phyloP scores from a whole-genome alignment of 1,140 invertebrate genomes.

The Drosophila setifemur region DNA sequence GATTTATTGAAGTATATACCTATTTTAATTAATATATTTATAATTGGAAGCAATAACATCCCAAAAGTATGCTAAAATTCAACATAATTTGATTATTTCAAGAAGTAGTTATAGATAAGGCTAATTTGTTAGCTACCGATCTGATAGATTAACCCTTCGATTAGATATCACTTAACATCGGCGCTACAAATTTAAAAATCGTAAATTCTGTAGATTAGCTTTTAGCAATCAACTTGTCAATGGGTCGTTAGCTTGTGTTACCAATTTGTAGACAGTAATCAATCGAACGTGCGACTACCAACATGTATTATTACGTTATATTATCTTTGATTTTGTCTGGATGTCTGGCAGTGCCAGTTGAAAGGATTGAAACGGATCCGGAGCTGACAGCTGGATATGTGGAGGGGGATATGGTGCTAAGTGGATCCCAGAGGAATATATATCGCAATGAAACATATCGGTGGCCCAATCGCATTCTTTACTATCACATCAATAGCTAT shows the following conservation, averaged over 20 bases:
- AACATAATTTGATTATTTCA: background rate
- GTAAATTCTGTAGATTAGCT: slow-evolving; percentile 18
- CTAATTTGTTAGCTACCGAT: background rate
- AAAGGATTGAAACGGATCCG: slow-evolving; percentile 43
- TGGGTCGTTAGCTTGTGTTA: background rate
- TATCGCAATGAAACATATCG: slow-evolving; percentile 84
- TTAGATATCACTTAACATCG: slow-evolving; percentile 2
- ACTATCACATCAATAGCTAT: slow-evolving; percentile 84
- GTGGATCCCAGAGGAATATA: slow-evolving; percentile 82
- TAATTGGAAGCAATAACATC: no score
- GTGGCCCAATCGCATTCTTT: slow-evolving; percentile 86
- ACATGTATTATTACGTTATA: background rate
- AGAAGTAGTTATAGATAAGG: background rate
- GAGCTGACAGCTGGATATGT: slow-evolving; percentile 56
- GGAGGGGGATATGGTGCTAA: slow-evolving; percentile 67
- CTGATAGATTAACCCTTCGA: background rate
- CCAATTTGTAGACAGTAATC: background rate
- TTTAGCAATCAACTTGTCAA: background rate
- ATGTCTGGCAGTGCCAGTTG: background rate
- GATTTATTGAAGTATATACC: no score
- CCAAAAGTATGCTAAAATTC: slow-evolving; percentile 12
- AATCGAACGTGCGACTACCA: background rate
- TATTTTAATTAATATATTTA: no score
- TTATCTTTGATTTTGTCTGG: background rate
- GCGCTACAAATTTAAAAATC: background rate